phyloP scores from a whole-genome alignment of 2,113 vertebrate genomes.

The Rana temporaria region DNA sequence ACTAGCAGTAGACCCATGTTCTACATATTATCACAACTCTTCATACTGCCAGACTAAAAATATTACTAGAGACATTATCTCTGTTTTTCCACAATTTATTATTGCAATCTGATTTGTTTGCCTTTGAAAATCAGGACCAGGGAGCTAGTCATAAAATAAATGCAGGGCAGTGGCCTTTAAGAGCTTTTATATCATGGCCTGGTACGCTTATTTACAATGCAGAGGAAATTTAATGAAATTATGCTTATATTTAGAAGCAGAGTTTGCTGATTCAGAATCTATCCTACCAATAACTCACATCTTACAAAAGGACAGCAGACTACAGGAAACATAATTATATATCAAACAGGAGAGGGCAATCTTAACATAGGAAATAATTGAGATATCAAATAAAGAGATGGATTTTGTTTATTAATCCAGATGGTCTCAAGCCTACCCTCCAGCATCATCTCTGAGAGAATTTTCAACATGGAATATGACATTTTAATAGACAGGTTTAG shows the following conservation, averaged over 20 bases:
- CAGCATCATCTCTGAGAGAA: too few relatives aligned
- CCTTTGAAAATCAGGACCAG: too few relatives aligned
- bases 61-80: too few relatives aligned
- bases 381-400: constrained; percentile 19
- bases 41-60: too few relatives aligned
- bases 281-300: constrained; percentile 27
- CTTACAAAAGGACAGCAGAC: constrained; percentile 17
- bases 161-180: background rate
- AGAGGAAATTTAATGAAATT: constrained; percentile 42
- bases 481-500: too few relatives aligned
- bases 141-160: background rate
- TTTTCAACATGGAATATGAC: too few relatives aligned
- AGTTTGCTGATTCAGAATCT: constrained; percentile 46
- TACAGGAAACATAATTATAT: constrained; percentile 38
- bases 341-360: constrained; percentile 34
- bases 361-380: constrained; percentile 30
- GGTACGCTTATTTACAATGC: constrained; percentile 10
- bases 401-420: background rate
- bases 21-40: too few relatives aligned
- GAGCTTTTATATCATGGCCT: background rate
- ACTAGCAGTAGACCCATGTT: too few relatives aligned
- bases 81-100: too few relatives aligned
- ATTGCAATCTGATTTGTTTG: too few relatives aligned
- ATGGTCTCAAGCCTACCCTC: too few relatives aligned
- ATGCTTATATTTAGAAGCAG: constrained; percentile 45